A percentile compares a stretch with the other conserved stretches of the same genome.
phyloP scores from a whole-genome alignment of 2,113 vertebrate genomes.

The Urocitellus parryii region DNA sequence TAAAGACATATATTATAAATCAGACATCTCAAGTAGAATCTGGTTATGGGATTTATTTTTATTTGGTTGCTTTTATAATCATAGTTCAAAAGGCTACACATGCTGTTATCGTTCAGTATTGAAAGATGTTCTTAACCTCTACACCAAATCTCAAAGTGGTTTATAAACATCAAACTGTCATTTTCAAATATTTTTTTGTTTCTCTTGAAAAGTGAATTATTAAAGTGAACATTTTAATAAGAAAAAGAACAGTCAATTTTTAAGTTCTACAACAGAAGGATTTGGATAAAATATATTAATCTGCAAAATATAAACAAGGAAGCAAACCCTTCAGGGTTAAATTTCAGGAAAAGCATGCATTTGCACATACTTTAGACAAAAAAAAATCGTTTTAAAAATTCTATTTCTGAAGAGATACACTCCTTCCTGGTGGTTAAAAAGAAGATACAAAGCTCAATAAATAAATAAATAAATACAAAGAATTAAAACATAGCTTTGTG shows the following conservation, averaged over 20 bases:
- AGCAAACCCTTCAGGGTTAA: slow-evolving; percentile 30
- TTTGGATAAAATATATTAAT: slow-evolving; percentile 29
- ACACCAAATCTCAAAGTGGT: background rate
- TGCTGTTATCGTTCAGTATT: background rate
- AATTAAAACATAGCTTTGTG: background rate
- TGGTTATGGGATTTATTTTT: background rate
- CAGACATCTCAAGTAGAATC: slow-evolving; percentile 56
- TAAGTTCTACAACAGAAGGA: background rate
- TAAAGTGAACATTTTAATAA: slow-evolving; percentile 48
- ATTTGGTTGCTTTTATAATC: slow-evolving; percentile 24
- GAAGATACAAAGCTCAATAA: background rate
- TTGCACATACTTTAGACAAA: background rate
- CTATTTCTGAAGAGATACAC: background rate
- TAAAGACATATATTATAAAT: slow-evolving; percentile 73
- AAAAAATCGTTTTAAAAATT: background rate
- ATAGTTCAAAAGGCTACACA: background rate
- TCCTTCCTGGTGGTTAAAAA: background rate
- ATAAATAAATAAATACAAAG: background rate
- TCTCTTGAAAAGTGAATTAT: slow-evolving; percentile 35
- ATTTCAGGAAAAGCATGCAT: background rate
- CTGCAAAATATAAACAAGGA: slow-evolving; percentile 16
- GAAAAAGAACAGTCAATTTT: background rate
- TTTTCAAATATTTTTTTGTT: slow-evolving; percentile 40
- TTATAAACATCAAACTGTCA: slow-evolving; percentile 34
- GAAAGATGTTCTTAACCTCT: slow-evolving; percentile 41